phyloP scores from a whole-genome alignment of 2,797 vertebrate species.

The Pseudocheirus occidentalis region DNA sequence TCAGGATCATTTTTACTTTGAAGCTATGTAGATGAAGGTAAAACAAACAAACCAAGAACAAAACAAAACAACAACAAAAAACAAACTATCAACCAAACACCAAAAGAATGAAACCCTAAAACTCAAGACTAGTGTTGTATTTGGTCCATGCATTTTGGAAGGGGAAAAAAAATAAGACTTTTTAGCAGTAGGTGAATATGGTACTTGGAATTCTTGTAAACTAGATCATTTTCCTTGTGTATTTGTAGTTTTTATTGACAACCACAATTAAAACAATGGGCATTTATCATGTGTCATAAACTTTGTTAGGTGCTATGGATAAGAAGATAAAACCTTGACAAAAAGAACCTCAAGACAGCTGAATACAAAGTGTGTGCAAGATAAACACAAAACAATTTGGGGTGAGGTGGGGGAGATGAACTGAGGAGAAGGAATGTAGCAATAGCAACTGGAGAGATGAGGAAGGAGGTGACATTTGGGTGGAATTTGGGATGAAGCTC shows the following conservation, averaged over 20 bases:
- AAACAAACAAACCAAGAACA: neutral
- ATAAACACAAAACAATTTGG: neutral
- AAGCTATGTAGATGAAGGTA: neutral
- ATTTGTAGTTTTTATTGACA: neutral
- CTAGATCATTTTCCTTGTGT: neutral
- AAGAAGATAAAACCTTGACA: neutral
- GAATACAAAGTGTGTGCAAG: neutral
- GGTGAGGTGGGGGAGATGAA: neutral
- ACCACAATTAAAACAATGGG: neutral
- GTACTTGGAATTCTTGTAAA: neutral
- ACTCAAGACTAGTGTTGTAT: neutral
- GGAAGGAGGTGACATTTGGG: neutral
- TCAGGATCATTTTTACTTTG: neutral
- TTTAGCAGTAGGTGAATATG: neutral
- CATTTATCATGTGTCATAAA: neutral
- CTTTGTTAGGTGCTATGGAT: neutral
- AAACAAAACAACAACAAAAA: too few relatives aligned
- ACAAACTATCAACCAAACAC: too few relatives aligned
- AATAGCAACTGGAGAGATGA: neutral
- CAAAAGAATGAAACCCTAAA: neutral
- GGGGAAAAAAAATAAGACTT: neutral
- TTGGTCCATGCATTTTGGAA: neutral
- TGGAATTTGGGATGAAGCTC: neutral
- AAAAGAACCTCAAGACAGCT: neutral
- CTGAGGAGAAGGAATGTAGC: neutral